A percentile compares a stretch with the other conserved stretches of the same genome.
Evolutionary conservation across 30 jellyfish, hydroid and myxozoan species (phyloP).

Genomic region (Hydractinia echinata): DNA sequence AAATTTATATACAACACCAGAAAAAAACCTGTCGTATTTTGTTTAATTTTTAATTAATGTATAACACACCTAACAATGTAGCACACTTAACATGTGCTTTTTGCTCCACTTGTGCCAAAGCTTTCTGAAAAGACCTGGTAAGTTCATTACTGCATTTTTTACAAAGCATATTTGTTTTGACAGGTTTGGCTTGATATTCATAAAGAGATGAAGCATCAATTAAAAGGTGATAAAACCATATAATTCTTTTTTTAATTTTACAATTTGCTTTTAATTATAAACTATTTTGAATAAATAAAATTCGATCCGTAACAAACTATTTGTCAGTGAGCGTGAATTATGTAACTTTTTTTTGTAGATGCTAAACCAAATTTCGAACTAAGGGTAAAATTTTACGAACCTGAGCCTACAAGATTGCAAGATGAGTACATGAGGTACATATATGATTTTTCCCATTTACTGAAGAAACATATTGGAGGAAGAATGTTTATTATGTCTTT

Average conservation of each 20-base stretch:
- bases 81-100: too few relatives aligned
- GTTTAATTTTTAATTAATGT: too few relatives aligned
- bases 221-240: conserved; percentile 34
- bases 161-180: neutral
- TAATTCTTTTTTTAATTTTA: neutral
- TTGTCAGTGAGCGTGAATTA: neutral
- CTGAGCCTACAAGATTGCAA: conserved; percentile 82
- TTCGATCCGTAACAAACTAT: neutral
- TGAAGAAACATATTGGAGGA: neutral
- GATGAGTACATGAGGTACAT: conserved; percentile 88
- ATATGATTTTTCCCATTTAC: neutral
- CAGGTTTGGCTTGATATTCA: conserved; percentile 84
- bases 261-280: neutral
- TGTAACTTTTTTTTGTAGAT: conserved; percentile 28
- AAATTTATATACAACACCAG: too few relatives aligned
- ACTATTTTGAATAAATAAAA: neutral
- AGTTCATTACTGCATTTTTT: neutral
- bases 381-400: conserved; percentile 82
- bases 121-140: too few relatives aligned
- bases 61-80: too few relatives aligned
- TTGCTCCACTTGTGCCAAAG: too few relatives aligned
- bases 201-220: conserved; percentile 69
- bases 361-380: conserved; percentile 46
- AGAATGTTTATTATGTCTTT: neutral
- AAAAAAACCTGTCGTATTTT: too few relatives aligned